Conservation (phyloP, 2,797 vertebrate genomes). For the Platalea minor region DNA sequence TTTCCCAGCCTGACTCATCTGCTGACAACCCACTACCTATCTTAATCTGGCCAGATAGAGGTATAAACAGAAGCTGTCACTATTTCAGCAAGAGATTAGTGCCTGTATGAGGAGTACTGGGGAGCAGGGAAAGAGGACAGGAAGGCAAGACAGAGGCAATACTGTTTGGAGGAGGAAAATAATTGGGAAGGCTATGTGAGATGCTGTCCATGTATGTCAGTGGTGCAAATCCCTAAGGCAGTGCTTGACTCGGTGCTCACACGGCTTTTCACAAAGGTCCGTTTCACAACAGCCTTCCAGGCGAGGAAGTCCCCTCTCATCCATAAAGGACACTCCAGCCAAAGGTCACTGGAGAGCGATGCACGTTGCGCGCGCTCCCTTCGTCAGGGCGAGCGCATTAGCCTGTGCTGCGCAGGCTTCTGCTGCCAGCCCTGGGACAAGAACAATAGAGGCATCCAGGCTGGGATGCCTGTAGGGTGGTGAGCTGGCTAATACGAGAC, state of each 20-base stretch:
- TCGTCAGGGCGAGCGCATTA: accelerated
- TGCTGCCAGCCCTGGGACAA: neutral
- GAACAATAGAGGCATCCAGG: neutral
- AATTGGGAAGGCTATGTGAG: neutral
- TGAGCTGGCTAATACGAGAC: neutral
- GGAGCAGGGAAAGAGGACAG: neutral
- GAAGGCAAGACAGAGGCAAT: neutral
- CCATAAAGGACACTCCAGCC: neutral
- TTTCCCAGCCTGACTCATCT: neutral
- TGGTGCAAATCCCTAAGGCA: neutral
- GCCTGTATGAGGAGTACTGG: neutral
- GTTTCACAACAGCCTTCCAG: neutral
- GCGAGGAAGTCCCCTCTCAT: neutral
- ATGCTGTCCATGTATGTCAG: accelerated
- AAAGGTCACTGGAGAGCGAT: neutral
- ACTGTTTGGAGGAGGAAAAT: neutral
- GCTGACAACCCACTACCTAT: neutral
- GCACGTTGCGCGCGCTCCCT: accelerated
- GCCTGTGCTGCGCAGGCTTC: accelerated
- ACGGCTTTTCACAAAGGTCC: neutral
- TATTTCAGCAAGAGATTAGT: neutral
- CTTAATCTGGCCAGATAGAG: neutral
- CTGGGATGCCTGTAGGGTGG: neutral
- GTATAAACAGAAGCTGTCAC: neutral
- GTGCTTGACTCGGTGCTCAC: neutral